These are phyloP conservation scores for Carlito syrichta DNA, from an alignment of 2,113 vertebrate genomes.

Conservation along the genomic window DNA sequence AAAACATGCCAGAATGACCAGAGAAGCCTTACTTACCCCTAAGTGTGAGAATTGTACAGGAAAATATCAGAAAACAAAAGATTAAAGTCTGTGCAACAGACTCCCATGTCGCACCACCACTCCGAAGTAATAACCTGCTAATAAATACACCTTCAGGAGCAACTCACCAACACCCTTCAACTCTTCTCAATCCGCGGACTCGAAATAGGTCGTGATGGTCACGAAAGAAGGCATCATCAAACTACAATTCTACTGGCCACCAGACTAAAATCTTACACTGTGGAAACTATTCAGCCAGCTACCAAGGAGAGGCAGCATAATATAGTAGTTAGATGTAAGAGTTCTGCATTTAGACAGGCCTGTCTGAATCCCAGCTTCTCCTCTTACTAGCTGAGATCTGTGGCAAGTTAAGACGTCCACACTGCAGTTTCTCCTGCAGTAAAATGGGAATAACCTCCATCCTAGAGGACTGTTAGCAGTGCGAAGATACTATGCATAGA, in stretches of 20 bases:
- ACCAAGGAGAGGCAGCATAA: neutral
- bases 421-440: neutral
- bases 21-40: neutral
- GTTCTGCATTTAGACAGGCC: neutral
- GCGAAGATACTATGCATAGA: neutral
- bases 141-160: neutral
- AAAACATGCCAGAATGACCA: neutral
- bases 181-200: neutral
- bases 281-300: neutral
- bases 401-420: neutral
- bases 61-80: neutral
- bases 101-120: neutral
- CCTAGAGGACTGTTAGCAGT: neutral
- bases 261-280: neutral
- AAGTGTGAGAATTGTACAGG: neutral
- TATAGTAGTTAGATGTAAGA: neutral
- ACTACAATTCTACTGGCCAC: neutral
- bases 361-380: neutral
- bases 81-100: neutral
- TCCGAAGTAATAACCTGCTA: neutral
- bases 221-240: neutral
- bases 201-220: neutral
- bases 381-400: neutral
- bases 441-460: neutral
- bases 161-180: neutral